Conservation (phyloP, 2,797 vertebrate species). For the Sebastiscus albofasciatus region DNA sequence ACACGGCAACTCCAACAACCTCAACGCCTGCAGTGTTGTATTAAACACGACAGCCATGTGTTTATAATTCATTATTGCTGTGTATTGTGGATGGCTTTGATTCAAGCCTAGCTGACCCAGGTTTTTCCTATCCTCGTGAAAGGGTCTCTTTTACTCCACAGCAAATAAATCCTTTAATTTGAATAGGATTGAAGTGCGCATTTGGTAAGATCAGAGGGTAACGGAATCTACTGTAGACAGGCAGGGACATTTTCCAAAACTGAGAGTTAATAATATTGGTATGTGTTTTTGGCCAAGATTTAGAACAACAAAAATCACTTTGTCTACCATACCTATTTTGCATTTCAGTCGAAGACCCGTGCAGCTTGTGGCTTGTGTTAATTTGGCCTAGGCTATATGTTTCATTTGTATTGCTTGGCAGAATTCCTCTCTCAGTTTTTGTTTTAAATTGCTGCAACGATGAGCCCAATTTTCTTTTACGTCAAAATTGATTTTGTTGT, state of each 20-base stretch:
- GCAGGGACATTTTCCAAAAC: neutral
- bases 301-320: neutral
- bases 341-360: neutral
- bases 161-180: neutral
- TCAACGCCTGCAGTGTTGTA: neutral
- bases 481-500: neutral
- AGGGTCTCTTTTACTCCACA: slow-evolving; percentile 9
- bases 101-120: slow-evolving; percentile 14
- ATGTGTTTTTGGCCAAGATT: neutral
- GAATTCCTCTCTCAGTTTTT: neutral
- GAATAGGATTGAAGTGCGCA: slow-evolving; percentile 6
- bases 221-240: slow-evolving; percentile 7
- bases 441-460: neutral
- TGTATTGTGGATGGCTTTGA: slow-evolving; percentile 30
- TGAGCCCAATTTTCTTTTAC: neutral
- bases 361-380: neutral
- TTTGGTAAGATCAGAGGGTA: slow-evolving; percentile 7
- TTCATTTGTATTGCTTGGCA: neutral
- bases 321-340: neutral
- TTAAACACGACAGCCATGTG: slow-evolving; percentile 7
- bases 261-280: neutral
- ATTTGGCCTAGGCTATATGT: neutral
- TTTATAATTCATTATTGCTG: slow-evolving; percentile 40
- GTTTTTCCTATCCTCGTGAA: slow-evolving; percentile 22
- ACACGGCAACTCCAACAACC: neutral